Evolutionary conservation across 2,888 invertebrate species (phyloP).

Genomic region (Koerneria pararmatus): DNA sequence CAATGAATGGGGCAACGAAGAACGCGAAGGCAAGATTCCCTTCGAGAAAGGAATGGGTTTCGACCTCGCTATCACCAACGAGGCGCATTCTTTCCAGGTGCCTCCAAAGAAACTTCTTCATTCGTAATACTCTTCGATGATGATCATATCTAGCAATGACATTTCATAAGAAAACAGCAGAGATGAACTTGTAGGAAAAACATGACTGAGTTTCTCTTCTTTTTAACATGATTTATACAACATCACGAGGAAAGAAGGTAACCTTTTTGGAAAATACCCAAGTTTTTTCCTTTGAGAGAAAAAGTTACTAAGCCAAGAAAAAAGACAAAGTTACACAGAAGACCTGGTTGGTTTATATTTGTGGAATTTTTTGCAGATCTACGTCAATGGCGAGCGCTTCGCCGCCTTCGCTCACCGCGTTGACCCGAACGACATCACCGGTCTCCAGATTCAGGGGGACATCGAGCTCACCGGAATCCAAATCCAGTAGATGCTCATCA

Average conservation of each 20-base stretch:
- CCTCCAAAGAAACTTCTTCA: neutral
- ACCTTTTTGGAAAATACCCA: neutral
- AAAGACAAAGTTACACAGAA: no score
- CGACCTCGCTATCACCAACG: slow-evolving; percentile 56
- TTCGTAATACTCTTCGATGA: slow-evolving; percentile 2
- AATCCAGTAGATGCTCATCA: slow-evolving; percentile 41
- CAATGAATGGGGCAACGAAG: slow-evolving; percentile 58
- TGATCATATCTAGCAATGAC: neutral
- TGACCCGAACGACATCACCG: slow-evolving; percentile 58
- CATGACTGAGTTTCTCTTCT: no score
- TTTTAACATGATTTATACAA: no score
- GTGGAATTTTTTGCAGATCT: slow-evolving; percentile 56
- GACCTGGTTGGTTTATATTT: neutral
- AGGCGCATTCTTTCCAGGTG: slow-evolving; percentile 57
- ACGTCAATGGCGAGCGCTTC: slow-evolving; percentile 59
- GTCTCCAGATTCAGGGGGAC: slow-evolving; percentile 58
- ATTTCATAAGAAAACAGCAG: no score
- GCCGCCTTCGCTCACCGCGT: slow-evolving; percentile 59
- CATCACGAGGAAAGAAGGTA: no score
- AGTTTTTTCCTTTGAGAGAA: slow-evolving; percentile 10
- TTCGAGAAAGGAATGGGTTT: slow-evolving; percentile 59
- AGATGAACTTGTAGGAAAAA: no score
- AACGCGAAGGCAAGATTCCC: slow-evolving; percentile 56
- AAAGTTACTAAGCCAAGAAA: neutral
- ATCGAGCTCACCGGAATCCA: slow-evolving; percentile 57